Base-by-base conservation (phyloP, 2,113 vertebrate species). In the Varanus salvator region DNA sequence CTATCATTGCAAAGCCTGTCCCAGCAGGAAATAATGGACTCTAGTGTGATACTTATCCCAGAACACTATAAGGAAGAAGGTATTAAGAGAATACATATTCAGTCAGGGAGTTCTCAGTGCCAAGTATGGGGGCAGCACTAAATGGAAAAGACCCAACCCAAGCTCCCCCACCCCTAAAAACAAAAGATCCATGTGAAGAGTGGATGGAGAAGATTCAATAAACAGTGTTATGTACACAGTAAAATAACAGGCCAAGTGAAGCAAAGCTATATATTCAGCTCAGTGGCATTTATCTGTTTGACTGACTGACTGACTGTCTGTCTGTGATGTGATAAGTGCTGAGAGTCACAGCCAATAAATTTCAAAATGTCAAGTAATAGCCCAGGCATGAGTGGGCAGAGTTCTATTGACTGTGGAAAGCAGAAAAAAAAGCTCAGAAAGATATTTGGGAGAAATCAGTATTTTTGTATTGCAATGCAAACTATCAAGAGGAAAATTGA, bases 351-450 rank as follows among this genome's bases (percentile, higher is more conserved):
- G 88, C 75, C 88, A 90, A 90, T 90, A 90, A 80, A 90, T 90
- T 89, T 90, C 88, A 85, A 90, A 90, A 90, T 90, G 88, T 90
- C 88, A 90, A 90, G 75, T 90, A 90, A 85, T 85, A 90, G 88
- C 19, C 83, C 84, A 78, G 75, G 83, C 83, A 80, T 90, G 82
- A 89, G 64, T 89, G 88, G 88, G 74, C 74, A 89, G 74, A 89
- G n/a, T 66, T 85, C 74, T 89, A 68, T 85, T 85, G 88, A 85
- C 83, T 48, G 66, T 57, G 50, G 66, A 60, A 29, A 54, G 17
- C 38, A 1, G 38, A 8, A 17, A 3, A 21, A 4, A 0, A 31
- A 71, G 69, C 74, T 78, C 64, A 89, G 74, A 69, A 85, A 90
- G 50, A 44, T 85, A 71, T 85, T 80, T 85, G 50, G 68, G 75